These are phyloP conservation scores for Tadarida brasiliensis DNA, from an alignment of 2,797 vertebrate genomes.

Conservation along the genomic window DNA sequence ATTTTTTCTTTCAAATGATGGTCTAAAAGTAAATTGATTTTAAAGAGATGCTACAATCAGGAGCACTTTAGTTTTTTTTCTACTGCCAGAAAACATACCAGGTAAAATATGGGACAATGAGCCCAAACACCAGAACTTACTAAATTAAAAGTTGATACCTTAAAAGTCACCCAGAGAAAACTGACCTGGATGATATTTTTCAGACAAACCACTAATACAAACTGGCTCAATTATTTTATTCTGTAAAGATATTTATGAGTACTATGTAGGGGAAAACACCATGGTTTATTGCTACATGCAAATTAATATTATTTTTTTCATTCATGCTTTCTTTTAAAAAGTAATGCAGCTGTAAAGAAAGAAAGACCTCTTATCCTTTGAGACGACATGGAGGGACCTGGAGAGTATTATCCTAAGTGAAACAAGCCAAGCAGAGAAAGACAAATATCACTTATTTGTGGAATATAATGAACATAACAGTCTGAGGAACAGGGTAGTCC, in stretches of 20 bases:
- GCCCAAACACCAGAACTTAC: background rate
- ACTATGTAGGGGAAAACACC: background rate
- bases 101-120: background rate
- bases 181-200: background rate
- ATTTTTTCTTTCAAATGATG: background rate
- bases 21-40: constrained; percentile 23
- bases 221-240: background rate
- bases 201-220: background rate
- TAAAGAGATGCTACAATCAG: background rate
- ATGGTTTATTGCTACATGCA: background rate
- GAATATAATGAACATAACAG: too few relatives aligned
- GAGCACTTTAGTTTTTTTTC: background rate
- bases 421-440: too few relatives aligned
- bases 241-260: background rate
- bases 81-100: background rate
- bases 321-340: background rate
- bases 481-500: too few relatives aligned
- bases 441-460: too few relatives aligned
- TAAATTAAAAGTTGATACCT: constrained; percentile 8
- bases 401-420: too few relatives aligned
- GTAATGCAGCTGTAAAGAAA: too few relatives aligned
- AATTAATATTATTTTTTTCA: background rate
- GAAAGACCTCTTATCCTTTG: too few relatives aligned
- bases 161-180: background rate
- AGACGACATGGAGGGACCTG: too few relatives aligned